phyloP scores from a whole-genome alignment of 2,888 invertebrate species.

The Drosophila fulvimacula region DNA sequence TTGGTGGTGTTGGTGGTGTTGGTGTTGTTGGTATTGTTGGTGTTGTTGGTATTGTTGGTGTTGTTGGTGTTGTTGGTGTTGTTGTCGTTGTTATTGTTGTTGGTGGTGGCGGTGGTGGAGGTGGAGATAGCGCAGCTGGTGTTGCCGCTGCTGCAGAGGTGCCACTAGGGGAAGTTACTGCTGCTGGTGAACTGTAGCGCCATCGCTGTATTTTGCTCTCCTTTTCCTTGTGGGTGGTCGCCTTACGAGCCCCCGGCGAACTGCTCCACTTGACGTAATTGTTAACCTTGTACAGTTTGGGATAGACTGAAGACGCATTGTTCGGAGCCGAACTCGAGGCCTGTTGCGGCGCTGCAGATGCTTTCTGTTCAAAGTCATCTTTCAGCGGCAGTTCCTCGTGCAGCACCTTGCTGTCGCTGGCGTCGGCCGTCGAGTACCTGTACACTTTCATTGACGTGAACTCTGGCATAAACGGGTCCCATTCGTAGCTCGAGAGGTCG shows the following conservation, averaged over 20 bases:
- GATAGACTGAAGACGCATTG: conserved; percentile 23
- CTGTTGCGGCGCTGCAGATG: conserved; percentile 18
- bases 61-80: no score
- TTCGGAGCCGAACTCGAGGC: conserved; percentile 13
- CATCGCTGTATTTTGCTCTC: conserved; percentile 28
- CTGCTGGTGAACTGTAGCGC: conserved; percentile 9
- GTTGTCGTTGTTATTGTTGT: background rate
- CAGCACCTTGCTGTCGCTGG: conserved; percentile 5
- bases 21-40: background rate
- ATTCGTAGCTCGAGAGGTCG: conserved; percentile 20
- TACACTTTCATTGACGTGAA: conserved; percentile 20
- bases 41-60: background rate
- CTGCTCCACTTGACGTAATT: conserved; percentile 27
- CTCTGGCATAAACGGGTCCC: conserved; percentile 18
- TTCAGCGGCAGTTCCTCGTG: background rate
- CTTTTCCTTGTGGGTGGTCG: conserved; percentile 15
- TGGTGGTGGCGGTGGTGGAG: background rate
- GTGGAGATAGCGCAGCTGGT: no score
- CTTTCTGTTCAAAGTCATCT: conserved; percentile 8
- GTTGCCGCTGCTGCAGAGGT: background rate
- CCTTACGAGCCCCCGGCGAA: background rate
- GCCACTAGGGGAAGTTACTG: background rate
- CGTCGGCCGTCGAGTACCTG: conserved; percentile 13
- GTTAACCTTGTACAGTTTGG: conserved; percentile 41
- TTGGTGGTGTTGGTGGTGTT: background rate